These are phyloP conservation scores for Conopomorpha cramerella DNA, from an alignment of 1,140 invertebrate genomes.

Conservation along the genomic window DNA sequence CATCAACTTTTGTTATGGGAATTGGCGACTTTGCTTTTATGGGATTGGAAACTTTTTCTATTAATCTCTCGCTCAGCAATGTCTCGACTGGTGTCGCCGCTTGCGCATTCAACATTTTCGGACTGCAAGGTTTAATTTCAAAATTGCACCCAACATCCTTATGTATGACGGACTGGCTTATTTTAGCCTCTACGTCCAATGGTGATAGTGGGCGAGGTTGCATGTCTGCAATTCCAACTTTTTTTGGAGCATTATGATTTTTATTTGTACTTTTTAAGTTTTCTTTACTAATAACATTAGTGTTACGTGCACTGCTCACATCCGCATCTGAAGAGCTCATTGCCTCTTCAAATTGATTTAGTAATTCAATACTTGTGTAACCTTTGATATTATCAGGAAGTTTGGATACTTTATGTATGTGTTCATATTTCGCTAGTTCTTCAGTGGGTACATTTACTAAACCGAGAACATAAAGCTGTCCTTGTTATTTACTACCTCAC, in stretches of 20 bases:
- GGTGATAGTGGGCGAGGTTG: slow-evolving; percentile 35
- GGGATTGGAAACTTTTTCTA: slow-evolving; percentile 46
- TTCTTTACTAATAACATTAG: too few relatives aligned
- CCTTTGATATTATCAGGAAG: slow-evolving; percentile 57
- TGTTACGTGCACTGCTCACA: too few relatives aligned
- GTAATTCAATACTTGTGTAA: slow-evolving; percentile 42
- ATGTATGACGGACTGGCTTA: slow-evolving; percentile 58
- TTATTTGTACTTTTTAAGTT: too few relatives aligned
- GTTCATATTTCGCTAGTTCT: slow-evolving; percentile 52
- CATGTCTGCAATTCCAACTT: slow-evolving; percentile 4
- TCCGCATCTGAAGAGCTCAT: slow-evolving; percentile 38
- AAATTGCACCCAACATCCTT: slow-evolving; percentile 60
- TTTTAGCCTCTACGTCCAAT: slow-evolving; percentile 58
- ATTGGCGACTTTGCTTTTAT: slow-evolving; percentile 15
- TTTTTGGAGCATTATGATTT: slow-evolving; percentile 13
- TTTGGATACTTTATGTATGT: slow-evolving; percentile 56
- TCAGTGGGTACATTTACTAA: slow-evolving; percentile 48
- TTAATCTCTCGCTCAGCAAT: slow-evolving; percentile 33
- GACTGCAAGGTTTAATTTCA: slow-evolving; percentile 59
- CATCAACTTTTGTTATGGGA: slow-evolving; percentile 10
- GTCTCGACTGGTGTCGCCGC: slow-evolving; percentile 36
- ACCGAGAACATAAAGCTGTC: slow-evolving; percentile 52
- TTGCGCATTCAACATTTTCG: slow-evolving; percentile 49
- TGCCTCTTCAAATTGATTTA: slow-evolving; percentile 48
- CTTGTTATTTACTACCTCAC: slow-evolving; percentile 17